Base-by-base conservation (phyloP, 2,797 vertebrate species). In the Karalla daura region DNA sequence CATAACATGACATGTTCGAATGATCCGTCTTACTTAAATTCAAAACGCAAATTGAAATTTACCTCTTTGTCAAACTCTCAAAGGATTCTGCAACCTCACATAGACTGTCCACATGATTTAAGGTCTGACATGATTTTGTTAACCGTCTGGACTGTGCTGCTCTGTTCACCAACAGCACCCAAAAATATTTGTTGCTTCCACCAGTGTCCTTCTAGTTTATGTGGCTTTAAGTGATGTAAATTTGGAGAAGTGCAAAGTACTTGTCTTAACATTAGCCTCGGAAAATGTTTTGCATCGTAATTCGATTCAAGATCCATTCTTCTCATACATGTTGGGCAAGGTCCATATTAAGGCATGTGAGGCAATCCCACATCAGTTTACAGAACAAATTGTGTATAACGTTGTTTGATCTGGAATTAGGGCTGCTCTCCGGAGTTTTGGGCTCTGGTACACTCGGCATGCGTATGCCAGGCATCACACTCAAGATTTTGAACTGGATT, bases 291-390 rank as follows among this genome's bases (percentile, higher is more conserved):
- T 47, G 44, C 46, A 63, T 74, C 58, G 70, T 75, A 74, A 75
- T 66, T 60, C 39, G 86, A n/a, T n/a, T 68, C 76, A 80, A 46
- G 77, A 78, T 53, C 80, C 60, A 61, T 75, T 90, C 80, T 79
- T 84, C 62, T 79, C 62, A 40, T 65, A 64, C 82, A 70, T 66
- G 81, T 81, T 60, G 18, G 50, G 71, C 61, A 72, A 78, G 62
- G 28, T 39, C 92, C 92, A 86, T 92, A 91, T 90, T 91, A 80
- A 91, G 90, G 68, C 77, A 86, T 80, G 74, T 53, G 47, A 71
- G 61, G 54, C 80, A 63, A 67, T 81, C 78, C 60, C 61, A 35
- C 76, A 72, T 87, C 70, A 15, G 66, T 81, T 83, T 80, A 66
- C 59, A 74, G 76, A 62, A 49, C 37, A 54, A 62, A 78, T 80